Base-by-base conservation (phyloP, 2,113 vertebrate species). In the Jaculus jaculus region DNA sequence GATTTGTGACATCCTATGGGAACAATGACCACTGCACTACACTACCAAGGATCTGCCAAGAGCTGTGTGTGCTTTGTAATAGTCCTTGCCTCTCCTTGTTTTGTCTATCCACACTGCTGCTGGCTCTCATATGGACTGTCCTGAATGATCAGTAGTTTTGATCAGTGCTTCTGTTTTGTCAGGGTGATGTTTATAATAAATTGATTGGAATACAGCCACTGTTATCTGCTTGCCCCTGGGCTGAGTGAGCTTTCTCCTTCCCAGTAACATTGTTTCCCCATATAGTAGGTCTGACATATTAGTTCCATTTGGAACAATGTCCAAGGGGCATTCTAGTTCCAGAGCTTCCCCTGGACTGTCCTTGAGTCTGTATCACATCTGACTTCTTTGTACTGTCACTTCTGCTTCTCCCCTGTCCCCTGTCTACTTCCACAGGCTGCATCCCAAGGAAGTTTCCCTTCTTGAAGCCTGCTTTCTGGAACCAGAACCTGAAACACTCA, bases 351-450 rank as follows among this genome's bases (percentile, higher is more conserved):
- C 0, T 0, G 23, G 24, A 23, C 4, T 3, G 61, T 68, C 37
- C 51, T 26, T 47, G 17, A 8, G 18, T 74, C 30, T 68, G 17
- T 5, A 5, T 30, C 60, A 15, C 21, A 42, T 18, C 72, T 58
- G 39, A 24, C 32, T 91, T 79, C 74, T 60, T 58, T 61, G 6
- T 42, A 7, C 61, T 63, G 3, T 51, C 10, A 18, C 0, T 30
- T 63, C 12, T 42, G 4, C 17, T 6, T 5, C 51, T 4, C 32
- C 1, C 6, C 1, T 1, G 18, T 15, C 13, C 23, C 13, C 11
- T 12, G 7, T 54, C 15, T 16, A 54, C 28, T 10, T 37, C 60
- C 13, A 58, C 17, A 30, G 1, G 1, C 23, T 21, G 30, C 2
- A 5, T 30, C 20, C 34, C 12, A 7, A 42, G 66, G 34, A 8